Evolutionary conservation across 2,113 vertebrate genomes (phyloP), one percentile per base, ranked within the genome.

Genomic region (Ceratotherium simum): DNA sequence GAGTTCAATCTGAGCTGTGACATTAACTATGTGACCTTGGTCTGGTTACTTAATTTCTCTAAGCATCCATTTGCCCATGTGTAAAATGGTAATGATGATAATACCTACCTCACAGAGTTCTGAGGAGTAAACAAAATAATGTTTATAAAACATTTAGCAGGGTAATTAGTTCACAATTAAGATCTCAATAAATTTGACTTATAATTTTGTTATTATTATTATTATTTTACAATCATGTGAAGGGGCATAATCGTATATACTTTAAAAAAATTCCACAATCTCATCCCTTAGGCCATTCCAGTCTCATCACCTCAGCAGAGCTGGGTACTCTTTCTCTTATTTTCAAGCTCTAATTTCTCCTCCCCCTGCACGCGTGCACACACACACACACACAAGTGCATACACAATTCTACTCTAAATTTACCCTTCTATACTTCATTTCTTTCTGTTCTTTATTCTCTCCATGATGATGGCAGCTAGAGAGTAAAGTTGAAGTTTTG

Each of bases 41-140:
- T 46, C 20, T 81, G 83, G 39, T 92, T 76, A 86, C 46, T 79
- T 86, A 48, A 95, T 73, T 10, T 46, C n/a, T 79, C 10, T 48
- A 90, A 87, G 51, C 31, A 78, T 82, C 58, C 25, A 7, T 73
- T 73, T 97, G 33, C 25, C 36, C 51, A 88, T 70, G 39, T 92
- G 4, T 76, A 91, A 95, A 95, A 83, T 83, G 42, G 8, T 62
- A 82, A 84, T 82, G n/a, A 64, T 51, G 29, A 42, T 65, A 75
- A 78, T 39, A 70, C 3, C 60, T 87, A 85, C 48, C 12, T 54
- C 62, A 58, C 33, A 67, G 17, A 91, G 16, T 72, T 65, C 14
- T 70, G 69, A 82, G 7, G 18, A 89, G 78, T 91, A 82, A 75
- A 51, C 85, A 91, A 97, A 81, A 91, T 48, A 69, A 76, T 87